Conservation (phyloP, 2,888 invertebrate genomes). For the Nasonovia ribisnigri region DNA sequence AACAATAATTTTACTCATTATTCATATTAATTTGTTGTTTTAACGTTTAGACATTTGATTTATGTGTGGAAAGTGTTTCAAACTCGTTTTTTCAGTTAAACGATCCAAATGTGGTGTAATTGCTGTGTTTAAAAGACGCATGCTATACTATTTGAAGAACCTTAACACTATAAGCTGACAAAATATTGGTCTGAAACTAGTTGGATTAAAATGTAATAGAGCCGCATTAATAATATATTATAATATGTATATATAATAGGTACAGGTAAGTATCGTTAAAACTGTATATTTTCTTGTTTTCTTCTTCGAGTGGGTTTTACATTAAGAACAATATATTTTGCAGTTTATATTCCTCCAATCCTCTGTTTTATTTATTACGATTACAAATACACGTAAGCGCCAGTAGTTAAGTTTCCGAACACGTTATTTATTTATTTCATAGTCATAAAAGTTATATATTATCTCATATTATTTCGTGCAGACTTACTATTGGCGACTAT, state of each 20-base stretch:
- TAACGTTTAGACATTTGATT: not conserved
- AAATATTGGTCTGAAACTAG: not conserved
- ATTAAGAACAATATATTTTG: not conserved
- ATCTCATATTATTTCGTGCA: not conserved
- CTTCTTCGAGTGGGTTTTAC: not conserved
- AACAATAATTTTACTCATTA: not conserved
- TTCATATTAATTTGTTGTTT: not conserved
- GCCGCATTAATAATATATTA: not conserved
- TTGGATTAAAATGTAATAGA: not conserved
- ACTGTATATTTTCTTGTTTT: constrained; percentile 1
- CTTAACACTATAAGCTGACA: not conserved
- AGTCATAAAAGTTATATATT: not conserved
- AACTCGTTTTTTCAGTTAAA: not conserved
- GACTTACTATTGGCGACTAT: not conserved
- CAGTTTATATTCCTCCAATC: not conserved
- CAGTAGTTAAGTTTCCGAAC: constrained; percentile 10
- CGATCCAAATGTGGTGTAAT: not conserved
- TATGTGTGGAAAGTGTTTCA: not conserved
- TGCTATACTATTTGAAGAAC: not conserved
- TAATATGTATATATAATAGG: not conserved
- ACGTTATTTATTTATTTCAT: constrained; percentile 24
- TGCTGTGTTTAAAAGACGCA: not conserved
- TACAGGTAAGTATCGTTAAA: not conserved
- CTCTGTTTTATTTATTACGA: constrained; percentile 3
- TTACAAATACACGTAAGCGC: not conserved